Evolutionary conservation across 2,888 invertebrate species (phyloP).

Genomic region (Uloborus plumipes): DNA sequence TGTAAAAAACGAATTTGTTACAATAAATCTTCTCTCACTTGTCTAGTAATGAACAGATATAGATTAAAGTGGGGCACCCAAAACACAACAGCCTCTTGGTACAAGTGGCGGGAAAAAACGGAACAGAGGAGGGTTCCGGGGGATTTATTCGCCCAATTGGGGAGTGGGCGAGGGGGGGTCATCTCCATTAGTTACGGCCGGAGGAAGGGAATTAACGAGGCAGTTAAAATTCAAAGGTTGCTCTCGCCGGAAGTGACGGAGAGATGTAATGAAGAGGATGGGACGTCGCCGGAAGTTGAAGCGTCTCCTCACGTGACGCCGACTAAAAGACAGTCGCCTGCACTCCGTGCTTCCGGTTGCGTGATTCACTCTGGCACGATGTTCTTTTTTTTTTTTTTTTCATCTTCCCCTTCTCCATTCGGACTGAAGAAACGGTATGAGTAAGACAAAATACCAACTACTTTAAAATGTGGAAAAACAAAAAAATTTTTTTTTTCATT

Average conservation of each 20-base stretch:
- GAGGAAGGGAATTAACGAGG: slow-evolving; percentile 62
- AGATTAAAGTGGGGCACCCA: too few relatives aligned
- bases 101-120: not conserved
- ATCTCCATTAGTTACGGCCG: not conserved
- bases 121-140: slow-evolving; percentile 12
- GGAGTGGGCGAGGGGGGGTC: not conserved
- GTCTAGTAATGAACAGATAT: too few relatives aligned
- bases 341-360: slow-evolving; percentile 42
- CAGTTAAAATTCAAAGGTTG: slow-evolving; percentile 64
- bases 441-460: too few relatives aligned
- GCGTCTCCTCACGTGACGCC: slow-evolving; percentile 52
- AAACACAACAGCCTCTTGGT: too few relatives aligned
- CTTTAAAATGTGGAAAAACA: too few relatives aligned
- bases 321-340: slow-evolving; percentile 57
- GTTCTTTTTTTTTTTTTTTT: slow-evolving; percentile 13
- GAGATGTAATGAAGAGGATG: slow-evolving; percentile 55
- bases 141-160: slow-evolving; percentile 2
- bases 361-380: slow-evolving; percentile 45
- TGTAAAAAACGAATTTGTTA: too few relatives aligned
- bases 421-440: not conserved
- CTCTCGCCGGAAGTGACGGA: slow-evolving; percentile 56
- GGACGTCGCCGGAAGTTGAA: slow-evolving; percentile 58
- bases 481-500: too few relatives aligned
- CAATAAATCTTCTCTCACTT: too few relatives aligned
- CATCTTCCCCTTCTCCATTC: not conserved